phyloP scores from a whole-genome alignment of 2,113 vertebrate genomes.

The Anguilla japonica region DNA sequence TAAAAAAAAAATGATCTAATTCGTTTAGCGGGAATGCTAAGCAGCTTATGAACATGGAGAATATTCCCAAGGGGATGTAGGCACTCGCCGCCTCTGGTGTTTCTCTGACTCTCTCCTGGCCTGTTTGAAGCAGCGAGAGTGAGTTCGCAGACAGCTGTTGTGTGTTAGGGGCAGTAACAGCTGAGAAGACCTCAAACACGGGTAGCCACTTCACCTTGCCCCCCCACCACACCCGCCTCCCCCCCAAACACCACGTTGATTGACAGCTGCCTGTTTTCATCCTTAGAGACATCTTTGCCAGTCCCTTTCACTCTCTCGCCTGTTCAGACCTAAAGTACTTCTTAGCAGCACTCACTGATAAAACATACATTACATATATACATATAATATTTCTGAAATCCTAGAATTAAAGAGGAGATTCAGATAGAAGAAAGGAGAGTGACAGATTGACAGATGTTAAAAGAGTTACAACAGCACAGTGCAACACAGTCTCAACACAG shows the following conservation, averaged over 20 bases:
- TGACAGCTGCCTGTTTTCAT: neutral
- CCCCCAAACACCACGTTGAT: neutral
- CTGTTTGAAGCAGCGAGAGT: neutral
- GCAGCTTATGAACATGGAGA: neutral
- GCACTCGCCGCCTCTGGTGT: neutral
- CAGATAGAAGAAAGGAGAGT: too few relatives aligned
- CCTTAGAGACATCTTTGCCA: too few relatives aligned
- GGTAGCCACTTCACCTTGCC: too few relatives aligned
- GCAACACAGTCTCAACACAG: neutral
- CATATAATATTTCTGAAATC: too few relatives aligned
- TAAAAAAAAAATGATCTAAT: neutral
- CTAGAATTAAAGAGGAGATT: too few relatives aligned
- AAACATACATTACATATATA: too few relatives aligned
- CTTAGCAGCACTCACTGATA: too few relatives aligned
- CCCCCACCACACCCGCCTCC: neutral
- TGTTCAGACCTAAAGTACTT: too few relatives aligned
- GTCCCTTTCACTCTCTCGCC: too few relatives aligned
- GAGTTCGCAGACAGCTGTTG: slow-evolving; percentile 16
- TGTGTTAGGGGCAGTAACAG: slow-evolving; percentile 6
- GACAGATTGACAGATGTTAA: too few relatives aligned
- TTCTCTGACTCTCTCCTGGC: neutral
- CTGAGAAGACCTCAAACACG: neutral
- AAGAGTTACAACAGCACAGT: too few relatives aligned
- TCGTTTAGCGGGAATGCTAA: neutral
- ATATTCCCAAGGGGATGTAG: neutral